phyloP scores from a whole-genome alignment of 2,113 vertebrate genomes.

The Ceratotherium simum region DNA sequence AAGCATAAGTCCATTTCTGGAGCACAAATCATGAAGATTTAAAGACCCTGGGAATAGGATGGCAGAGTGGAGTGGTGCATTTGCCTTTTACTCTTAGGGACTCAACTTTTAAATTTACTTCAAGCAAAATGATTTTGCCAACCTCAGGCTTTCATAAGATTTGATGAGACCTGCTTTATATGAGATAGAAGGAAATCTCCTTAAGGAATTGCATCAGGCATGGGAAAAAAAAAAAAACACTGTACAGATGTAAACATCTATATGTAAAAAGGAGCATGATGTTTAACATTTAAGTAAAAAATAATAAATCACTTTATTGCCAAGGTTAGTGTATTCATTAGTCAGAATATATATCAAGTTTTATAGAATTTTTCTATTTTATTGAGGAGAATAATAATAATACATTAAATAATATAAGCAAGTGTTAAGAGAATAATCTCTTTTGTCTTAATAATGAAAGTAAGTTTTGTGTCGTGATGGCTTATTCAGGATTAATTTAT shows the following conservation, averaged over 20 bases:
- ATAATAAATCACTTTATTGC: not conserved
- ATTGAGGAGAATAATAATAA: not conserved
- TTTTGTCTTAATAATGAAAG: not conserved
- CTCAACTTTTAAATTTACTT: conserved; percentile 35
- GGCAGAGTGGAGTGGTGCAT: not conserved
- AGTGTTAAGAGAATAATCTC: not conserved
- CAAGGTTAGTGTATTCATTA: not conserved
- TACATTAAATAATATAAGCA: not conserved
- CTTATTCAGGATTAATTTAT: conserved; percentile 21
- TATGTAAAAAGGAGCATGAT: not conserved
- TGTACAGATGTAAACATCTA: not conserved
- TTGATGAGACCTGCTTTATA: conserved; percentile 7
- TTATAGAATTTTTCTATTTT: not conserved
- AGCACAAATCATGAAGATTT: conserved; percentile 69
- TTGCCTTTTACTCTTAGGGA: conserved; percentile 5
- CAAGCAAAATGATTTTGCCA: conserved; percentile 33
- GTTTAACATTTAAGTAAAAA: not conserved
- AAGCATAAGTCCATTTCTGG: conserved; percentile 47
- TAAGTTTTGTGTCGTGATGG: not conserved
- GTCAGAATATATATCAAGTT: not conserved
- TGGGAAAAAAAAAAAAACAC: not conserved
- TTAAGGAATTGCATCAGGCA: not conserved
- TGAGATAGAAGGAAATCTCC: not conserved
- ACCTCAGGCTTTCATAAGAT: conserved; percentile 47
- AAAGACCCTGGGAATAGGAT: not conserved